Percentiles rank a stretch among this genome's conserved stretches.
Conservation (phyloP, 2,113 vertebrate species). For the Tetrax tetrax region DNA sequence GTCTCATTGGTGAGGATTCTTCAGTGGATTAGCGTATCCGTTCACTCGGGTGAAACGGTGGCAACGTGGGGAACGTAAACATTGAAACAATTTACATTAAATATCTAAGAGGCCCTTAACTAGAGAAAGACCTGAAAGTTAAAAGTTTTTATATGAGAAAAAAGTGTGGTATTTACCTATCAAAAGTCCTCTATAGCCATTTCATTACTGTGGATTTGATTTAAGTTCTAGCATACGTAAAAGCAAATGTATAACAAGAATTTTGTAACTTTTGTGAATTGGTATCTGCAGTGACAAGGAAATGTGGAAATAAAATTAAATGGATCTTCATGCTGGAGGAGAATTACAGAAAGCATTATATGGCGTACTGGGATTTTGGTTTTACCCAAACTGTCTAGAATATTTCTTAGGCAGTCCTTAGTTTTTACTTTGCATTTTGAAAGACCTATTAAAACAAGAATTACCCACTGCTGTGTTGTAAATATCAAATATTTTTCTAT, state of each 20-base stretch:
- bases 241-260: neutral
- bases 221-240: neutral
- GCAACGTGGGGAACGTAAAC: neutral
- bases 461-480: neutral
- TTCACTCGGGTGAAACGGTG: neutral
- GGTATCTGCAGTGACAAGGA: neutral
- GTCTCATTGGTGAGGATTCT: neutral
- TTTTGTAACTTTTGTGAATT: neutral
- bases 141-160: neutral
- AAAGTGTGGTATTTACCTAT: neutral
- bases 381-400: neutral
- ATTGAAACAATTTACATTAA: neutral
- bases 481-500: neutral
- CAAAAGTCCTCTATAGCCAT: neutral
- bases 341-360: neutral
- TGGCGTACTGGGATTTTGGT: neutral
- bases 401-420: neutral
- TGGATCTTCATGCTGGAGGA: neutral
- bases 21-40: neutral
- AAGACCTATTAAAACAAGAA: neutral
- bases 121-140: neutral
- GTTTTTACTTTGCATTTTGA: neutral
- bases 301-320: constrained; percentile 26
- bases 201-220: neutral
- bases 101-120: neutral